These are phyloP conservation scores for Centropus bengalensis DNA, from an alignment of 2,113 vertebrate genomes.

Conservation along the genomic window DNA sequence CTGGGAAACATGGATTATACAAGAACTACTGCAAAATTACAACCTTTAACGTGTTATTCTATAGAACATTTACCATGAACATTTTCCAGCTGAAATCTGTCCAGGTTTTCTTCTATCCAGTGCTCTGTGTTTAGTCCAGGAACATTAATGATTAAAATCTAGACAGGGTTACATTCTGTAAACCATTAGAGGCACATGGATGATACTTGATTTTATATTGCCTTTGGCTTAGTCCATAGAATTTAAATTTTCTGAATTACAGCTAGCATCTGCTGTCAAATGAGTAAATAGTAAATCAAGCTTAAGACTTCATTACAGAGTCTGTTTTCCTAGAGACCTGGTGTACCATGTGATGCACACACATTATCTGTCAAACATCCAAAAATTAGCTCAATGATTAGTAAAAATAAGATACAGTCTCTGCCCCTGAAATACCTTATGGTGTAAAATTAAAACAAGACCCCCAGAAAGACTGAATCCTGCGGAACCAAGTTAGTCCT, in stretches of 20 bases:
- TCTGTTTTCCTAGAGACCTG: slow-evolving; percentile 42
- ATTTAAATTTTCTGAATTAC: slow-evolving; percentile 55
- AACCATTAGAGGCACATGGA: slow-evolving; percentile 64
- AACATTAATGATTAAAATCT: slow-evolving; percentile 77
- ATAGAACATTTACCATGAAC: slow-evolving; percentile 43
- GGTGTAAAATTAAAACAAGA: not conserved
- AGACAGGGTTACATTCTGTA: slow-evolving; percentile 72
- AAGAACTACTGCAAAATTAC: slow-evolving; percentile 50
- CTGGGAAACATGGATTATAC: slow-evolving; percentile 18
- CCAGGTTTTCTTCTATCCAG: slow-evolving; percentile 57
- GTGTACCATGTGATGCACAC: slow-evolving; percentile 45
- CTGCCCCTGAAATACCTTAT: slow-evolving; percentile 7
- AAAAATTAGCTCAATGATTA: slow-evolving; percentile 43
- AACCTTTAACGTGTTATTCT: slow-evolving; percentile 61
- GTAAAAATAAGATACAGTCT: not conserved
- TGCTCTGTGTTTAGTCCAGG: slow-evolving; percentile 46
- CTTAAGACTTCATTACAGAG: slow-evolving; percentile 25
- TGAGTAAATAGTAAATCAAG: slow-evolving; percentile 64
- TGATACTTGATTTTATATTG: slow-evolving; percentile 66
- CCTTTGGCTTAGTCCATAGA: slow-evolving; percentile 68
- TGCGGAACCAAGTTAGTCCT: not conserved
- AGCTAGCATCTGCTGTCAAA: slow-evolving; percentile 38
- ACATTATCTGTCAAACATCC: slow-evolving; percentile 40
- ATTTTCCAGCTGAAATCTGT: slow-evolving; percentile 72
- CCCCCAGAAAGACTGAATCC: not conserved